phyloP scores from a whole-genome alignment of 2,888 invertebrate genomes.

The Drosophila neutralis region DNA sequence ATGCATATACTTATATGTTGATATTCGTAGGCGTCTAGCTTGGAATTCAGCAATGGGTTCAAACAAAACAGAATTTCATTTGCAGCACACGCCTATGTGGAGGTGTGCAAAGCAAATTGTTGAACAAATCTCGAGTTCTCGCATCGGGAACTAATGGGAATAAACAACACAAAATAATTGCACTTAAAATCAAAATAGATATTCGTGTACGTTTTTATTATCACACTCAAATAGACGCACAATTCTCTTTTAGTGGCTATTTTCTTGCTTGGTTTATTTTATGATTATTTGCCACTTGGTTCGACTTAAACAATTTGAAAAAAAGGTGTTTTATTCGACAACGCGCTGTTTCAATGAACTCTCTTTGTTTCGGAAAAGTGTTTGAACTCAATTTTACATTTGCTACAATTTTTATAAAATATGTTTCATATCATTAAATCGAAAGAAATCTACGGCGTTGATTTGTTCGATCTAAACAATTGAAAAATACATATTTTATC shows the following conservation, averaged over 20 bases:
- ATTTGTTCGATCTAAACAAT: too few species aligned
- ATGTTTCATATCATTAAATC: background rate
- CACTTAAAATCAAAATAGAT: conserved; percentile 16
- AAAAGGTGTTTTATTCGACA: background rate
- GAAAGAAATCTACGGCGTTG: background rate
- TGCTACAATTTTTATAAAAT: background rate
- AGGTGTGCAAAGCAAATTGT: conserved; percentile 14
- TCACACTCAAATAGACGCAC: conserved; percentile 28
- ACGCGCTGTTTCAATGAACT: background rate
- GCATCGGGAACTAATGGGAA: conserved; percentile 24
- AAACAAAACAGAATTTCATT: conserved; percentile 28
- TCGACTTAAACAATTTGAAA: background rate
- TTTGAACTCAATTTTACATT: background rate
- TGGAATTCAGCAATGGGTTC: conserved; percentile 9
- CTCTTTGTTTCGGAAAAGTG: background rate
- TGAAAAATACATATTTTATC: background rate
- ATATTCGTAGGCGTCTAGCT: conserved; percentile 2
- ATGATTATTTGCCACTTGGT: background rate
- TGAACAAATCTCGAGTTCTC: conserved; percentile 9
- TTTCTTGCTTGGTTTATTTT: background rate
- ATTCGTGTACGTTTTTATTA: conserved; percentile 30
- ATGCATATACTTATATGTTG: background rate
- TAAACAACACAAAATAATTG: conserved; percentile 41
- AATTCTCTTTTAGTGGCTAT: conserved; percentile 9
- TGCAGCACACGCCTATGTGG: background rate